Conservation (phyloP, 2,797 vertebrate genomes). For the Lepilemur septentrionalis region DNA sequence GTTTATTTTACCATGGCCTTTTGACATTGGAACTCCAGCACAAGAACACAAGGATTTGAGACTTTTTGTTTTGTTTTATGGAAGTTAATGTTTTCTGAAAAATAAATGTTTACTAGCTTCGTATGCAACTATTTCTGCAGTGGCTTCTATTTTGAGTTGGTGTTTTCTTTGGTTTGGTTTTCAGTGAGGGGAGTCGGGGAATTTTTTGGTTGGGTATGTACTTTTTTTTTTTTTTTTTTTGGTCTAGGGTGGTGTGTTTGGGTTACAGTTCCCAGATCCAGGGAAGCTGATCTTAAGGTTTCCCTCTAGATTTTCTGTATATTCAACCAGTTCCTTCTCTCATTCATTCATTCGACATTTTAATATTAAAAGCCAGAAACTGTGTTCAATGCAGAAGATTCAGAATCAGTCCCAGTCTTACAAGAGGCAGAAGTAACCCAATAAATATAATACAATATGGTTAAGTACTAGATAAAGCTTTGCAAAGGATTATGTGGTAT, state of each 20-base stretch:
- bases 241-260: background rate
- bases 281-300: background rate
- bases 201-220: background rate
- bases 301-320: background rate
- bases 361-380: background rate
- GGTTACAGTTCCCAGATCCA: background rate
- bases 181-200: background rate
- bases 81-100: background rate
- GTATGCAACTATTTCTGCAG: background rate
- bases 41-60: background rate
- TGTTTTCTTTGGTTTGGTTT: background rate
- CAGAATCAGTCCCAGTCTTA: background rate
- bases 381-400: background rate
- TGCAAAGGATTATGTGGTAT: background rate
- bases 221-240: too few species aligned
- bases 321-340: background rate
- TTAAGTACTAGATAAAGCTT: background rate
- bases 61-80: background rate
- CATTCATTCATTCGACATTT: background rate
- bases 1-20: background rate
- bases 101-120: constrained; percentile 35
- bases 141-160: background rate
- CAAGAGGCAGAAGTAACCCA: background rate
- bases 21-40: background rate
- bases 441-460: background rate